Evolutionary conservation across 2,888 invertebrate genomes (phyloP).

Genomic region (Epinotia bilunana): DNA sequence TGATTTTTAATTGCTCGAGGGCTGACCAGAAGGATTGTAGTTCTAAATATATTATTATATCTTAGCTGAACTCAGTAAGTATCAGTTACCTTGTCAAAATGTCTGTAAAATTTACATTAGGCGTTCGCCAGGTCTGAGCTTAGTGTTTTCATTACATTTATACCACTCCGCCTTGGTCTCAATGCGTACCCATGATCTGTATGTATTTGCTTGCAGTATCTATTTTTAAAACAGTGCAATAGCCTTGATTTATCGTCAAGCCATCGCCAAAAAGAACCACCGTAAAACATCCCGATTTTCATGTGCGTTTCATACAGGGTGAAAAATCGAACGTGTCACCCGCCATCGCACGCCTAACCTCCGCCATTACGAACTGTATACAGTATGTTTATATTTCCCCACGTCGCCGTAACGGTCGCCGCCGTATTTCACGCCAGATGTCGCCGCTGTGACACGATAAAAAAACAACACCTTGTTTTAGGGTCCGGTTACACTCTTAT

Average conservation of each 20-base stretch:
- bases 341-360: not conserved
- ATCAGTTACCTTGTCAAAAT: no score
- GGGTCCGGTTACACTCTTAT: conserved; percentile 36
- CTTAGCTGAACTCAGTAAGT: no score
- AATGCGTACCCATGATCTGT: no score
- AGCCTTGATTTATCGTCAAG: conserved; percentile 8
- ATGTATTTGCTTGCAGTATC: not conserved
- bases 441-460: conserved; percentile 33
- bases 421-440: conserved; percentile 42
- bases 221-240: conserved; percentile 4
- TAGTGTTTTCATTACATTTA: no score
- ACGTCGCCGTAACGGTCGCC: conserved; percentile 8
- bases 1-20: no score
- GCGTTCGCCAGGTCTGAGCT: no score
- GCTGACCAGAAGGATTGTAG: no score
- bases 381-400: conserved; percentile 32
- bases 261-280: not conserved
- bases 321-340: conserved; percentile 18
- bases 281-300: conserved; percentile 7
- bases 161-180: no score
- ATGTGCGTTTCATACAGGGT: conserved; percentile 1
- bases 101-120: no score
- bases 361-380: conserved; percentile 21
- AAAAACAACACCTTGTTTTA: conserved; percentile 45
- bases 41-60: no score